phyloP scores from a whole-genome alignment of 2,888 invertebrate species.

The Scaptomyza reducta region DNA sequence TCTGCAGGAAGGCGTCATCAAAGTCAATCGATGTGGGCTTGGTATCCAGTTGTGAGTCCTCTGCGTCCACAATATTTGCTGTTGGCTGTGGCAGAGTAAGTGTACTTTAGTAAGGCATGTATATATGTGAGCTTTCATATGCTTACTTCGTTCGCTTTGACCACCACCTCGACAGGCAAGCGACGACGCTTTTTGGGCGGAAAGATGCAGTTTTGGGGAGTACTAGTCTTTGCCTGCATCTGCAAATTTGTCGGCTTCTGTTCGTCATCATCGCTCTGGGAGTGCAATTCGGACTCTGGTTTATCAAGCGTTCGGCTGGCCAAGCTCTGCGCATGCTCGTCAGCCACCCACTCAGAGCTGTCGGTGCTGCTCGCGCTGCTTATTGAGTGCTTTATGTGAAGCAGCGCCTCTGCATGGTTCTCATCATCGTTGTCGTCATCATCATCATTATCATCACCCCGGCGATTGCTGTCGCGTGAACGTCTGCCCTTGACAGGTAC shows the following conservation, averaged over 20 bases:
- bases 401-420: slow-evolving; percentile 11
- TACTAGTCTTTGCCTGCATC: slow-evolving; percentile 3
- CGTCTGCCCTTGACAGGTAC: slow-evolving; percentile 52
- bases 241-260: slow-evolving; percentile 24
- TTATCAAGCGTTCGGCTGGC: slow-evolving; percentile 41
- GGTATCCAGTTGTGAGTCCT: slow-evolving; percentile 1
- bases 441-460: slow-evolving; percentile 50
- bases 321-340: slow-evolving; percentile 53
- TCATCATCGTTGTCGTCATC: slow-evolving; percentile 39
- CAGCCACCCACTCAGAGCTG: slow-evolving; percentile 48
- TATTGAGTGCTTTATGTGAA: slow-evolving; percentile 53
- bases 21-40: slow-evolving; percentile 52
- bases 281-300: slow-evolving; percentile 21
- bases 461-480: slow-evolving; percentile 40
- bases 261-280: slow-evolving; percentile 48
- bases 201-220: slow-evolving; percentile 27
- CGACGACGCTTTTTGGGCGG: slow-evolving; percentile 57
- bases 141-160: slow-evolving; percentile 28
- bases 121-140: neutral
- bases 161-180: slow-evolving; percentile 11
- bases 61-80: slow-evolving; percentile 1
- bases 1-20: slow-evolving; percentile 78
- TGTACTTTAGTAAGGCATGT: neutral
- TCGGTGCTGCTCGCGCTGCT: slow-evolving; percentile 50
- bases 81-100: slow-evolving; percentile 8